Evolutionary conservation across 1,140 invertebrate species (phyloP), one percentile per base, ranked within the genome.

Genomic region (Popillia japonica): DNA sequence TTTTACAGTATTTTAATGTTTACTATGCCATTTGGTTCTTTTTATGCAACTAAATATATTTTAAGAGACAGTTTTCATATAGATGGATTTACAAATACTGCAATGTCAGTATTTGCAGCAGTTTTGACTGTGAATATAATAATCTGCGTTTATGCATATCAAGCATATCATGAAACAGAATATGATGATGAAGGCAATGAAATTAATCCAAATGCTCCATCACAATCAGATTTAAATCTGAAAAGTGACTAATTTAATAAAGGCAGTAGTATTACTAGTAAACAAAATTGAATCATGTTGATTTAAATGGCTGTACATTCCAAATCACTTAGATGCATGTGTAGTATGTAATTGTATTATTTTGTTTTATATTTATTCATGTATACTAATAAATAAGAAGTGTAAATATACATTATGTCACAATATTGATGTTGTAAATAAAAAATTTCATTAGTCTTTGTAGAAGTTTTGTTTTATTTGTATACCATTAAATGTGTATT

Each of bases 1-100:
- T 86, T 95, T n/a, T 95, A 93, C 82, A 96, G 93, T 87, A 84
- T 92, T 64, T 90, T 93, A 3, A 96, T 96, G 94, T 95, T 96
- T 81, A 93, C 94, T 6, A 84, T 96, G 77, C 95, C 95, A 3
- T 94, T 96, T 86, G 84, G 87, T 20, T 89, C 92, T 55, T 96
- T 93, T 87, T 95, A 93, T 87, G 91, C 90, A 10, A 89, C 91
- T 10, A 89, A 89, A 78, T 89, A 92, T 84, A 78, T 91, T 55
- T 84, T 95, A 27, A 87, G 89, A 80, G 89, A 91, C 72, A 90
- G 91, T 81, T 92, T 91, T 77, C 87, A 92, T 7, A 83, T 92
- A 64, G 88, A 89, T 75, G 87, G 86, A 78, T 94, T 91, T 84
- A 81, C 88, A 6, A 90, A 89, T 77, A 95, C 91, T 82, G 92